Base-by-base conservation (phyloP, 2,797 vertebrate species). In the Melanogrammus aeglefinus region DNA sequence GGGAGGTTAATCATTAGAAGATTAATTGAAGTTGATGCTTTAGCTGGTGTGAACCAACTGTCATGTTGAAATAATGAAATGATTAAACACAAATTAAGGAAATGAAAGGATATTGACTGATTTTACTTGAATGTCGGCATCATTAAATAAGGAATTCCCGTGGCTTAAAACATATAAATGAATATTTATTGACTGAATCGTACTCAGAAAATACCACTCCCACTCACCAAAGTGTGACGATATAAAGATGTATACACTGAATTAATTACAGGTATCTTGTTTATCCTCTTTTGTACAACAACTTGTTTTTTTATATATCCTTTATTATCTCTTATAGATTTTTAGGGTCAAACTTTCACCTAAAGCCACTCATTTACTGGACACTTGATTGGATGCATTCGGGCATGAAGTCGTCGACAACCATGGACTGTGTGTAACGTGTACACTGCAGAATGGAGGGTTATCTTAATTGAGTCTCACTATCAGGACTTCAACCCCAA, bases 391-490 rank as follows among this genome's bases (percentile, higher is more conserved):
- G 70, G 70, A 6, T 31, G 69, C 24, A 13, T 33, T 13, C 69
- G 4, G 69, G 24, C 21, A 69, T 72, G 70, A 72, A 33, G 27
- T 35, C 27, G 16, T 72, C 3, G 29, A 33, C 2, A 72, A 14
- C 14, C 12, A 31, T 7, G 13, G 4, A 31, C 31, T 33, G 13
- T 3, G 63, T 63, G 51, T 2, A n/a, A 35, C 70, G 16, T 3
- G 16, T 3, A 57, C 18, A 29, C 35, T 73, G 75, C 73, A 33
- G 12, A 63, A 78, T 72, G 29, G 77, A 84, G 75, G 63, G 66
- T 79, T 77, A 75, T 82, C 39, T 41, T 77, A 85, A 85, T 73
- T 79, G 72, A 74, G 66, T 78, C 57, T 51, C 38, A 73, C 2
- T 1, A 70, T 44, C 79, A 77, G 76, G 75, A 74, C 39, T 14